Evolutionary conservation across 2,888 invertebrate genomes (phyloP), one percentile per base, ranked within the genome.

Genomic region (Oscheius onirici): DNA sequence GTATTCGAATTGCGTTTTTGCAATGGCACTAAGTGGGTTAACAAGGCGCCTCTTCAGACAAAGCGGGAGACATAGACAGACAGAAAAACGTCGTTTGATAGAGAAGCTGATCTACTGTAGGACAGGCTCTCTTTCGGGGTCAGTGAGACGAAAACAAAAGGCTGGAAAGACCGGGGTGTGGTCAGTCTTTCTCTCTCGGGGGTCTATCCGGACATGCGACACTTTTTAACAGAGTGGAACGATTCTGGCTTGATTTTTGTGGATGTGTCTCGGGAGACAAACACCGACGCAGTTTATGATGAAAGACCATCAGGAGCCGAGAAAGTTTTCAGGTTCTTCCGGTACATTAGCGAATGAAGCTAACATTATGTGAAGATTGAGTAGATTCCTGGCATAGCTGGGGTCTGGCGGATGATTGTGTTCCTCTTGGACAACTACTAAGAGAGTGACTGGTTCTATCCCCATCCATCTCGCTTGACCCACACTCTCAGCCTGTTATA

Each of bases 1-100:
- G 63, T 63, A 63, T 63, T 63, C 63, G 58, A 63, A 63, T 63
- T 63, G 63, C 63, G 61, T 63, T 63, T 63, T 63, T 63, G 63
- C 63, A 63, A 63, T 63, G 63, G 63, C 63, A 63, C 46, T 63
- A 63, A 63, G 24, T 63, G 63, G 63, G 63, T 63, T 63, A 63
- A 63, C 63, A 63, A 63, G 63, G 63, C 49, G 60, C 60, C 60
- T 60, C 60, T 41, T 63, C 63, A n/a, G n/a, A n/a, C n/a, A 46
- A 63, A 26, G 63, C 40, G 44, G 60, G 20, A 22, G n/a, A 17
- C 11, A 34, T 3, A 8, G 34, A 34, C 34, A 34, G 34, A 34
- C 34, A 34, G 34, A 34, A 34, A 34, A 34, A 34, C 34, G 34
- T 34, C 34, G 3, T 6, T 34, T 34, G 34, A 6, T 34, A 34